Conservation (phyloP, 2,888 invertebrate species). For the Brassicogethes aeneus region DNA sequence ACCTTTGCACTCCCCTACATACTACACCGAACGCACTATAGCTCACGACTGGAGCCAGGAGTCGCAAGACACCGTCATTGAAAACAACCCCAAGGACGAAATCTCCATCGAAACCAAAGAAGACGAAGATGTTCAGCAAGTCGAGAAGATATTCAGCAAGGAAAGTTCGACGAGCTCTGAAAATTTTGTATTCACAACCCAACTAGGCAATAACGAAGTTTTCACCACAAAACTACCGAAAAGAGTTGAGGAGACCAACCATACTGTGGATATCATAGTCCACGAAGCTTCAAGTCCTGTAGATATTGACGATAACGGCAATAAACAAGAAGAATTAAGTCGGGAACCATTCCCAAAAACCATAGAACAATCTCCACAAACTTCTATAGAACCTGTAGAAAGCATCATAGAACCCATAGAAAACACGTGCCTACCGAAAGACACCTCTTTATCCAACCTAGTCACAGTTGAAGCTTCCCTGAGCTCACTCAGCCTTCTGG, state of each 20-base stretch:
- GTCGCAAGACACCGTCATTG: conserved; percentile 45
- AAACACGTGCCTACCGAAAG: neutral
- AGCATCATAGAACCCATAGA: neutral
- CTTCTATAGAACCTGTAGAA: no score
- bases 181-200: conserved; percentile 56
- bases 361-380: neutral
- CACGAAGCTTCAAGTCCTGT: neutral
- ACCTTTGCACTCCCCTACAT: conserved; percentile 66
- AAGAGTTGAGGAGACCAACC: conserved; percentile 10
- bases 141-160: conserved; percentile 15
- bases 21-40: conserved; percentile 44
- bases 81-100: conserved; percentile 25
- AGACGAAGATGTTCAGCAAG: conserved; percentile 1
- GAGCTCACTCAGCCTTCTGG: conserved; percentile 28
- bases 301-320: neutral
- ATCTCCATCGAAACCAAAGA: conserved; percentile 9
- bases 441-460: neutral
- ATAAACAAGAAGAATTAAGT: neutral
- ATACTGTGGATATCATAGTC: conserved; percentile 6
- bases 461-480: neutral
- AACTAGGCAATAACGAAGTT: conserved; percentile 61
- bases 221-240: conserved; percentile 47
- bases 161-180: conserved; percentile 39
- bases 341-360: neutral
- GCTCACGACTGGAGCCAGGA: conserved; percentile 40